phyloP scores from a whole-genome alignment of 92 coral and sea anemone genomes.

The Micromussa lordhowensis region DNA sequence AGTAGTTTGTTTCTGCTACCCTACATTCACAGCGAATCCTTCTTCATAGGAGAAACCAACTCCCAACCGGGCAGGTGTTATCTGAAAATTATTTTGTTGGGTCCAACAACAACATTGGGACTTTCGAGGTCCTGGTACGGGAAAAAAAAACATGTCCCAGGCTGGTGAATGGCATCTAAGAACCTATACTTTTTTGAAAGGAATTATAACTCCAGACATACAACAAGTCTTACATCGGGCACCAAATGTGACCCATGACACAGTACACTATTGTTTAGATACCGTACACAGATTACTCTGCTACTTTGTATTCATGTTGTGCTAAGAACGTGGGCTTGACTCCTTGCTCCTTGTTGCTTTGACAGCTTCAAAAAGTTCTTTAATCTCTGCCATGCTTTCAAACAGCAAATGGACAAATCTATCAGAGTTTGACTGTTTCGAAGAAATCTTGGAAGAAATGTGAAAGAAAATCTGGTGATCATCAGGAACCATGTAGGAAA shows the following conservation, averaged over 20 bases:
- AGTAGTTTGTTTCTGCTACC: no score
- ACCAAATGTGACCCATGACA: not conserved
- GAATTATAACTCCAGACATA: not conserved
- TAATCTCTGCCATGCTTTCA: slow-evolving; percentile 88
- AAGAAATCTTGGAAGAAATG: slow-evolving; percentile 87
- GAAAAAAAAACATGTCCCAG: no score
- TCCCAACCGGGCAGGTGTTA: no score
- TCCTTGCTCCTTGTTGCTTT: slow-evolving; percentile 26
- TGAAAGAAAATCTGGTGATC: slow-evolving; percentile 94
- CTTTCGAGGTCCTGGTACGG: no score
- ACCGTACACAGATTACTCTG: not conserved
- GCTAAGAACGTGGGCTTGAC: not conserved
- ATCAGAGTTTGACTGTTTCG: slow-evolving; percentile 74
- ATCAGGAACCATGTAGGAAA: slow-evolving; percentile 98
- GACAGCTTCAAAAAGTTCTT: slow-evolving; percentile 61
- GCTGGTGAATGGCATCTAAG: no score
- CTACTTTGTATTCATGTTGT: not conserved
- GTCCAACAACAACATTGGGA: no score
- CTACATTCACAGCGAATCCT: no score
- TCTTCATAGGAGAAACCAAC: no score
- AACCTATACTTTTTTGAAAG: not conserved
- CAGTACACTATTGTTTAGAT: not conserved
- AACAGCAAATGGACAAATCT: slow-evolving; percentile 74
- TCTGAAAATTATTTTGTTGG: no score
- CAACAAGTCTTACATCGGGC: not conserved